These are phyloP conservation scores for Rhinatrema bivittatum DNA, from an alignment of 2,797 vertebrate genomes.

Conservation along the genomic window DNA sequence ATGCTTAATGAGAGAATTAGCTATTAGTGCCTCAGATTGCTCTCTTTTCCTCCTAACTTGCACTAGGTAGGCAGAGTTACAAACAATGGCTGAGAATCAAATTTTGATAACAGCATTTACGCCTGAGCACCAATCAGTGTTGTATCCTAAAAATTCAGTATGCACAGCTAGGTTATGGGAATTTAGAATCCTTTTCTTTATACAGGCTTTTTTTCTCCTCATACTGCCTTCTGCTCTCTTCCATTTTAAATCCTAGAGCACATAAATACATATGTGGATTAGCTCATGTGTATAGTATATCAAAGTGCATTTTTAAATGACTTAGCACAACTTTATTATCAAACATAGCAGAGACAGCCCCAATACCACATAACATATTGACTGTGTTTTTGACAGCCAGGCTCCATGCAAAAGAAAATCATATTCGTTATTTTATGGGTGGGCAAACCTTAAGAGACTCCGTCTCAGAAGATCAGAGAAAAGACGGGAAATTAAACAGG, in stretches of 20 bases:
- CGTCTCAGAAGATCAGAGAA: not conserved
- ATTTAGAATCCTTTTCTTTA: slow-evolving; percentile 15
- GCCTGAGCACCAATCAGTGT: too few species aligned
- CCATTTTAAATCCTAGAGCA: slow-evolving; percentile 19
- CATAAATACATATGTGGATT: slow-evolving; percentile 25
- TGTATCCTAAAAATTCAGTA: too few species aligned
- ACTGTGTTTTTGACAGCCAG: not conserved
- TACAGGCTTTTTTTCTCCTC: too few species aligned
- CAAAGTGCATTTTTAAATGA: slow-evolving; percentile 19
- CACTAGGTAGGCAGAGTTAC: too few species aligned
- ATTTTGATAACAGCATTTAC: too few species aligned
- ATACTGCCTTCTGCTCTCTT: slow-evolving; percentile 25
- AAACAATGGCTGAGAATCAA: too few species aligned
- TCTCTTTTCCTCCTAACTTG: too few species aligned
- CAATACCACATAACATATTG: slow-evolving; percentile 3
- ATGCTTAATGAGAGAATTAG: too few species aligned
- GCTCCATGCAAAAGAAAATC: slow-evolving; percentile 20
- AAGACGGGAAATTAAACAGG: slow-evolving; percentile 4
- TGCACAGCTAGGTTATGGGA: too few species aligned
- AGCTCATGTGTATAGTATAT: slow-evolving; percentile 22
- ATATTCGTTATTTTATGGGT: slow-evolving; percentile 16
- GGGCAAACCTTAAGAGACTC: slow-evolving; percentile 11
- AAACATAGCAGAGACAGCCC: slow-evolving; percentile 3
- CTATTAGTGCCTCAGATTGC: too few species aligned
- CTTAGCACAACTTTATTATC: slow-evolving; percentile 13